Base-by-base conservation (phyloP, 2,888 invertebrate genomes). In the Hypena proboscidalis region DNA sequence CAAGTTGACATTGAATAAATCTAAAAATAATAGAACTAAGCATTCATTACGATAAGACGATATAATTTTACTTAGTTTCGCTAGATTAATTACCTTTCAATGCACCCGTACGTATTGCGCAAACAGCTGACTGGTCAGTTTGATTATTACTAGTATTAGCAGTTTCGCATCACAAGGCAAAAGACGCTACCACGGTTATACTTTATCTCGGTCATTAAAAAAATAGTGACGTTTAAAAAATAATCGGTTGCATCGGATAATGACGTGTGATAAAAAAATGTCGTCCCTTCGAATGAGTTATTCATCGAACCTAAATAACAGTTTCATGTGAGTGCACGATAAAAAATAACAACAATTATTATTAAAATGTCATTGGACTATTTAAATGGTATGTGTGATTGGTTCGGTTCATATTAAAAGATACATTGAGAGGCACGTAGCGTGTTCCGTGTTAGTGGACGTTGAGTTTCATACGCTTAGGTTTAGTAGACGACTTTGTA, bases 341-440 rank as follows among this genome's bases (percentile, higher is more conserved):
- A 39, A 47, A 39, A 44, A 57, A 52, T 30, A 44, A 45, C 50
- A 56, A 40, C 45, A 56, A 45, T 42, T 38, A 36, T 21, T 29
- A 38, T 27, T 35, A 26, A 17, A 5, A 25, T 35, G 36, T 58
- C 48, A 41, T 61, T 44, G 39, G 47, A 33, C 47, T 50, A 47
- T 55, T 52, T 49, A 45, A 55, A 47, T 21, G 42, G 48, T 42
- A 50, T 47, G 37, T 40, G 54, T 42, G 45, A 50, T 41, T 37
- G 21, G 19, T 52, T 47, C 14, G 41, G 58, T 44, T 54, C 52
- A 38, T 45, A 50, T 44, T 30, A 36, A 23, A 48, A 42, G 38
- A 37, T 19, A 44, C 51, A 45, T 52, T 46, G 45, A 39, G 36
- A 30, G 19, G 37, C 51, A 54, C 48, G 48, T 42, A 33, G 49